Percentiles rank a stretch among this genome's conserved stretches.
Evolutionary conservation across 2,888 invertebrate genomes (phyloP).

Genomic region (Peribatodes rhomboidaria): DNA sequence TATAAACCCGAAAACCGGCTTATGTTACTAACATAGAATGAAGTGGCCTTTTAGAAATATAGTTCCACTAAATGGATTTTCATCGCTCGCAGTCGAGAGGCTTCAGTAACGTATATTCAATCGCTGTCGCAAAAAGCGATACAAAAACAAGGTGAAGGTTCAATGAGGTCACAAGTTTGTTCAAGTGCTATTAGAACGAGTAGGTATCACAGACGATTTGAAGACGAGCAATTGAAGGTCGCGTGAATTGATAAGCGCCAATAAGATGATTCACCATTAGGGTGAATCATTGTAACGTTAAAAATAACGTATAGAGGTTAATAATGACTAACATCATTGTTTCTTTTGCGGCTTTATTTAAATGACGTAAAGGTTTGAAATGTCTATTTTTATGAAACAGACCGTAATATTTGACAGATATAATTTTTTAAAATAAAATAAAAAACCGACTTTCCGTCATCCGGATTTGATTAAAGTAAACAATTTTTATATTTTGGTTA

Average conservation of each 20-base stretch:
- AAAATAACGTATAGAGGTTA: not conserved
- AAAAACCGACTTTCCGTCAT: too few relatives aligned
- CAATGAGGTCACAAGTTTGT: constrained; percentile 6
- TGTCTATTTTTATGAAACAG: not conserved
- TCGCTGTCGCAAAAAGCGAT: not conserved
- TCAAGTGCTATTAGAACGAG: not conserved
- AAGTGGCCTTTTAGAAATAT: not conserved
- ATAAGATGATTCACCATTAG: constrained; percentile 12
- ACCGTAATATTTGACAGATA: too few relatives aligned
- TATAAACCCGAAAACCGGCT: not conserved
- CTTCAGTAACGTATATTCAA: not conserved
- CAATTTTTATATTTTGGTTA: too few relatives aligned
- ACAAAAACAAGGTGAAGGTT: constrained; percentile 6
- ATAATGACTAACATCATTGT: not conserved
- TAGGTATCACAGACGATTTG: constrained; percentile 3
- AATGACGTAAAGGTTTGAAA: not conserved
- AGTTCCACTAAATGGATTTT: constrained; percentile 5
- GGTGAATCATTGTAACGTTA: not conserved
- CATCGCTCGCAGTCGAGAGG: not conserved
- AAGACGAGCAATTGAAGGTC: constrained; percentile 18
- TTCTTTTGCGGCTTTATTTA: not conserved
- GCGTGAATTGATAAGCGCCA: constrained; percentile 19
- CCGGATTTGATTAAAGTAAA: too few relatives aligned
- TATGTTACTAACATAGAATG: not conserved
- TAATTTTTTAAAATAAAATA: too few relatives aligned